Base-by-base conservation (phyloP, 2,888 invertebrate species). In the Eupithecia tripunctaria region DNA sequence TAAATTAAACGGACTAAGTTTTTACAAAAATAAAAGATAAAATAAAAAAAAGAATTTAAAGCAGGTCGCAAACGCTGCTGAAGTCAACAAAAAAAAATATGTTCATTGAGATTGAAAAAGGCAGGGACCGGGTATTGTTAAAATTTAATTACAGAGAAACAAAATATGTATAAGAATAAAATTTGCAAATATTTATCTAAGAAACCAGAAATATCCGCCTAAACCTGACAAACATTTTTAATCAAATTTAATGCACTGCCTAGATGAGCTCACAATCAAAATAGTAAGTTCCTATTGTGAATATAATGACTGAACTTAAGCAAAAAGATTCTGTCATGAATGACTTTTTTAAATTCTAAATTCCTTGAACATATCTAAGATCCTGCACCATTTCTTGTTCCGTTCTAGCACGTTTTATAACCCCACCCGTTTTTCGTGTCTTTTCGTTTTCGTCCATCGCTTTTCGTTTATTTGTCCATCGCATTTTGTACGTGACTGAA, bases 391-490 rank as follows among this genome's bases (percentile, higher is more conserved):
- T 74, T 65, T 71, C 73, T 66, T 43, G 47, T 3, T 25, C 27
- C 63, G 78, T 77, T 75, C 29, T 69, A 77, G 85, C 86, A 85
- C 85, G 82, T 81, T 81, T 63, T 82, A 81, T 83, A 76, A 82
- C 79, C 78, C 72, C 82, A 82, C 82, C 81, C 68, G 64, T 59
- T 60, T 56, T 67, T 68, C 72, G 72, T 76, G 78, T 51, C 21
- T 76, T 77, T 70, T 77, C 67, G 66, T 80, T 71, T 78, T 76
- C 77, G 81, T 78, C 77, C 82, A 85, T 82, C 70, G 83, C 84
- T 84, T 81, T 51, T 77, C 73, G 68, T 59, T 63, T 78, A 79
- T 76, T 77, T 72, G 60, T 73, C 76, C 72, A 78, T 71, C 38
- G 72, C 74, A 77, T 73, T 70, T 71, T 73, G 47, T 67, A 73